A percentile compares a stretch with the other conserved stretches of the same genome.
These are phyloP conservation scores for Alca torda DNA, from an alignment of 2,797 vertebrate genomes.

Conservation along the genomic window DNA sequence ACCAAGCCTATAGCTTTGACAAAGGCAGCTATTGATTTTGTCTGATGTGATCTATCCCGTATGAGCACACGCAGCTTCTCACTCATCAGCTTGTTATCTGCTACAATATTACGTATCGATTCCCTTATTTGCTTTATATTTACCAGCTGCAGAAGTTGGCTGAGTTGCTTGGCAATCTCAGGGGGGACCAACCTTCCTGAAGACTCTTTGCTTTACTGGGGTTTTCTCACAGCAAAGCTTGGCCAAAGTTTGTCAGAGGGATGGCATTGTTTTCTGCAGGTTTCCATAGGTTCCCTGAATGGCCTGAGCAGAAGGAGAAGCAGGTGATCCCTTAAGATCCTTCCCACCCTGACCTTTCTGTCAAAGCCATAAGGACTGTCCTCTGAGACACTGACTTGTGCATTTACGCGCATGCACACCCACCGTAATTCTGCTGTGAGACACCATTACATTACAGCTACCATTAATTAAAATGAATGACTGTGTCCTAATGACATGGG, in stretches of 20 bases:
- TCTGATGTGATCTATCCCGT: slow-evolving; percentile 13
- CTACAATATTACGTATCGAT: slow-evolving; percentile 47
- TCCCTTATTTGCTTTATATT: slow-evolving; percentile 26
- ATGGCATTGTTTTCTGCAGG: not conserved
- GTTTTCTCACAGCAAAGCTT: not conserved
- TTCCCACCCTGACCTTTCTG: not conserved
- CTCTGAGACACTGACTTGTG: not conserved
- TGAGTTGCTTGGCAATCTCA: not conserved
- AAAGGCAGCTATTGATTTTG: slow-evolving; percentile 50
- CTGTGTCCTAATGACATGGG: not conserved
- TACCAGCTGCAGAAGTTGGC: not conserved
- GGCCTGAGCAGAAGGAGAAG: not conserved
- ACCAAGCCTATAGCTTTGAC: slow-evolving; percentile 9
- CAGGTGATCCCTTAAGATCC: not conserved
- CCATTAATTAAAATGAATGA: not conserved
- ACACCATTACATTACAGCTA: not conserved
- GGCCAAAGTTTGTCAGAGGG: not conserved
- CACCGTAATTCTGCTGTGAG: not conserved
- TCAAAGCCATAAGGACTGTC: not conserved
- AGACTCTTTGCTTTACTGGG: not conserved
- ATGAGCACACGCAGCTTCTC: slow-evolving; percentile 10
- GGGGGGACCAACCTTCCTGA: not conserved
- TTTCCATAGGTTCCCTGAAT: not conserved
- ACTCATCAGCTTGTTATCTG: not conserved
- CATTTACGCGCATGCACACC: fast-evolving